A percentile compares a stretch with the other conserved stretches of the same genome.
Evolutionary conservation across 2,797 vertebrate species (phyloP).

Genomic region (Phrynocephalus guinanensis): DNA sequence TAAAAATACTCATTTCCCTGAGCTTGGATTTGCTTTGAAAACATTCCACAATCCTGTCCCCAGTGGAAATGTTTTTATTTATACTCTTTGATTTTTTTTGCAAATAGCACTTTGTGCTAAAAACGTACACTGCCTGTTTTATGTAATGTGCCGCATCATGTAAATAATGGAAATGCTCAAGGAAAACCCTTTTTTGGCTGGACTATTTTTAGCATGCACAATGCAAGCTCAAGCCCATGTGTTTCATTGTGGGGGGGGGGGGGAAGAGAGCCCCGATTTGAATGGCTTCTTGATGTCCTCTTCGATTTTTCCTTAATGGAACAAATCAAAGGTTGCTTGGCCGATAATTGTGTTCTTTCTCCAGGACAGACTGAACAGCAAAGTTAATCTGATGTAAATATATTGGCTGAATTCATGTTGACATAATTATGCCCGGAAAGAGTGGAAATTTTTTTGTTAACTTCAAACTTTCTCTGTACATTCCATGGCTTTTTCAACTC

Average conservation of each 20-base stretch:
- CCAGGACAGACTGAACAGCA: conserved; percentile 42
- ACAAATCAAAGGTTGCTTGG: conserved; percentile 21
- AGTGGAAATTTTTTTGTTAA: too few relatives aligned
- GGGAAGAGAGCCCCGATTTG: conserved; percentile 20
- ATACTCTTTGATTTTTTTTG: not conserved
- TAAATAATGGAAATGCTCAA: conserved; percentile 72
- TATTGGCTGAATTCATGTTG: not conserved
- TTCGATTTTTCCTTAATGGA: conserved; percentile 50
- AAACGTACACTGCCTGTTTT: conserved; percentile 17
- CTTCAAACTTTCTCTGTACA: too few relatives aligned
- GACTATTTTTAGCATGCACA: conserved; percentile 65
- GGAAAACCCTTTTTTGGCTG: conserved; percentile 64
- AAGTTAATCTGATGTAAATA: conserved; percentile 33
- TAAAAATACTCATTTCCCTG: not conserved
- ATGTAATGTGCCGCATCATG: conserved; percentile 69
- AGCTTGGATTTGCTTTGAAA: conserved; percentile 50
- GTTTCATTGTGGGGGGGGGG: conserved; percentile 72
- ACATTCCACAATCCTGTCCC: conserved; percentile 21
- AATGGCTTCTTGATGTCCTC: conserved; percentile 39
- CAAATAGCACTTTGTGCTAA: fast-evolving
- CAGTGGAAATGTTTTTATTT: conserved; percentile 31
- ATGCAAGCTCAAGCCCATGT: not conserved
- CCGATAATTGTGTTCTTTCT: conserved; percentile 44
- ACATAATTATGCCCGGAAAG: too few relatives aligned
- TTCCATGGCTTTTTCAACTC: too few relatives aligned